These are phyloP conservation scores for Lordiphosa fenestrarum DNA, from an alignment of 2,888 invertebrate species.

Conservation along the genomic window DNA sequence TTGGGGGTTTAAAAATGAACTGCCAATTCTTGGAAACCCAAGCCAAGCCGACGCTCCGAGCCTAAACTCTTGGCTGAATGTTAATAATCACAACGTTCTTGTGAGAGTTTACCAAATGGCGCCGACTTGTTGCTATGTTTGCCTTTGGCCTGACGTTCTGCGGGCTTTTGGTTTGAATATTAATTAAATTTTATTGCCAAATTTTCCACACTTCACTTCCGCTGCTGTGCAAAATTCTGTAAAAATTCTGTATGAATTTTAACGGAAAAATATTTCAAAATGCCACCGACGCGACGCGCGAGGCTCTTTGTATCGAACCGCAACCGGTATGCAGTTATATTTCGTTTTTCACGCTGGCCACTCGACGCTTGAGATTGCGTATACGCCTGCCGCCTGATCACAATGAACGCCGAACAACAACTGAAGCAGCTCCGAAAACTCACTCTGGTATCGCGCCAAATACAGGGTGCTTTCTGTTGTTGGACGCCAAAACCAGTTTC, in stretches of 20 bases:
- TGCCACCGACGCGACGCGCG: constrained; percentile 20
- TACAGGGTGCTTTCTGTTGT: neutral
- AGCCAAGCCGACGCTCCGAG: constrained; percentile 32
- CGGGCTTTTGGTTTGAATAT: constrained; percentile 45
- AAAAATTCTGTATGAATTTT: constrained; percentile 2
- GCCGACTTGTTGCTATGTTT: constrained; percentile 71
- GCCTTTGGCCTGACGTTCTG: constrained; percentile 18
- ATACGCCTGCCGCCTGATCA: constrained; percentile 55
- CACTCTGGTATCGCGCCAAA: constrained; percentile 7
- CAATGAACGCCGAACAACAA: constrained; percentile 68
- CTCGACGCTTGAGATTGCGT: constrained; percentile 27
- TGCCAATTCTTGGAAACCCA: constrained; percentile 67
- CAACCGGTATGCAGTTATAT: constrained; percentile 2
- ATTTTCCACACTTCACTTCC: constrained; percentile 28
- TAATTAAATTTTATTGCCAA: constrained; percentile 54
- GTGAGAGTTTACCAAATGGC: constrained; percentile 36
- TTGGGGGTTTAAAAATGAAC: constrained; percentile 59
- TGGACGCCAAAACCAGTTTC: constrained; percentile 6
- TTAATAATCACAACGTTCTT: constrained; percentile 52
- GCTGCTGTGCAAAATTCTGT: constrained; percentile 30
- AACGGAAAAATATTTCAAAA: constrained; percentile 14
- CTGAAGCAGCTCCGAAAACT: constrained; percentile 59
- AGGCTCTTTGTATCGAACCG: neutral
- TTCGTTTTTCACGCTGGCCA: constrained; percentile 2
- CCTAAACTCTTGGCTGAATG: constrained; percentile 52